phyloP scores from a whole-genome alignment of 2,797 vertebrate species.

The Choloepus didactylus region DNA sequence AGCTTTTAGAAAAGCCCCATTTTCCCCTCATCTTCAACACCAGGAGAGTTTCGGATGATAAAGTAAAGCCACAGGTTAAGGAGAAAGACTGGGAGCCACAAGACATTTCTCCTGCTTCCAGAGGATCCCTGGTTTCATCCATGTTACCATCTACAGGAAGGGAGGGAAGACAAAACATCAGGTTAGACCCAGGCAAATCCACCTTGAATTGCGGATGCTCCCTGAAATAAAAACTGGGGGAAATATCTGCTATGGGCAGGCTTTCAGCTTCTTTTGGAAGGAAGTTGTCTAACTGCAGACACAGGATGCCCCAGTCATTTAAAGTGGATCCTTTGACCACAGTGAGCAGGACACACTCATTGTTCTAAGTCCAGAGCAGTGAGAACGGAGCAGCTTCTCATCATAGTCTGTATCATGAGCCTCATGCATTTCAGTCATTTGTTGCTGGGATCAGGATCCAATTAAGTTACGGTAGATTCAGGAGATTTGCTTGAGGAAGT shows the following conservation, averaged over 20 bases:
- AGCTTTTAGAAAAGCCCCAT: neutral
- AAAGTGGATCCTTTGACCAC: constrained; percentile 28
- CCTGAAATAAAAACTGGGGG: constrained; percentile 71
- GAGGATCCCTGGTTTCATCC: neutral
- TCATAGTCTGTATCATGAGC: neutral
- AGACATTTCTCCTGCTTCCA: neutral
- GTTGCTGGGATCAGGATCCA: constrained; percentile 76
- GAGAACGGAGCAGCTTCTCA: constrained; percentile 67
- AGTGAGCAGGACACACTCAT: neutral
- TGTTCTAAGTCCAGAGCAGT: constrained; percentile 21
- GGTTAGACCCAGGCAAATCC: neutral
- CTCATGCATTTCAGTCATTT: constrained; percentile 77
- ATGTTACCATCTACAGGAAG: neutral
- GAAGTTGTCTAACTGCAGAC: constrained; percentile 25
- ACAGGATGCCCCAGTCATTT: constrained; percentile 46
- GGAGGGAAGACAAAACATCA: neutral
- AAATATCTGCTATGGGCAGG: constrained; percentile 51
- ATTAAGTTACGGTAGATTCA: constrained; percentile 68
- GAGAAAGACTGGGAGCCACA: neutral
- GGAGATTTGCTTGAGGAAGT: constrained; percentile 68
- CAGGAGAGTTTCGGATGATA: neutral
- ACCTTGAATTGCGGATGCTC: constrained; percentile 21
- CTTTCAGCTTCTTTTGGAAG: constrained; percentile 69
- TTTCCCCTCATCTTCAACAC: neutral
- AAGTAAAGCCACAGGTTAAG: neutral